These are phyloP conservation scores for Sapajus apella DNA, from an alignment of 2,113 vertebrate genomes.

Conservation along the genomic window DNA sequence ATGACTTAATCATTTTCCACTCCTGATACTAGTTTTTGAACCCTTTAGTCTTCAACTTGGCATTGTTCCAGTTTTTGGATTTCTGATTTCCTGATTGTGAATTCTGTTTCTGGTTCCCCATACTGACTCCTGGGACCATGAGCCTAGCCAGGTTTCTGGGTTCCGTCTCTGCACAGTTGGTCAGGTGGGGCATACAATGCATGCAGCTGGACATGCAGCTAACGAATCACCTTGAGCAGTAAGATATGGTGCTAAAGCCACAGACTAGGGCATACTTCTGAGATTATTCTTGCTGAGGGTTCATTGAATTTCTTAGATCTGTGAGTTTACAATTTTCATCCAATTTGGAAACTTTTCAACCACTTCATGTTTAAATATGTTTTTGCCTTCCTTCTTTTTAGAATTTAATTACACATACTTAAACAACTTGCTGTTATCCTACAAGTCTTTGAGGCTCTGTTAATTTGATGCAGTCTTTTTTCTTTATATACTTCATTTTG, in stretches of 20 bases:
- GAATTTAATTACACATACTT: neutral
- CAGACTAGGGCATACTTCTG: neutral
- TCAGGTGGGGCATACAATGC: neutral
- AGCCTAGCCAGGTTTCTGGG: neutral
- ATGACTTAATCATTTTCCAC: neutral
- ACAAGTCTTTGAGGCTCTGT: neutral
- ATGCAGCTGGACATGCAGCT: neutral
- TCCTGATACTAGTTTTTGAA: neutral
- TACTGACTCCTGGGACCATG: neutral
- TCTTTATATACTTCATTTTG: neutral
- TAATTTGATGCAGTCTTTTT: neutral
- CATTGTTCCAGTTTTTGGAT: neutral
- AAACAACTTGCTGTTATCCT: neutral
- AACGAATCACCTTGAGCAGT: neutral
- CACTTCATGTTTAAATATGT: neutral
- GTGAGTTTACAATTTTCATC: neutral
- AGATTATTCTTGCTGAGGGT: neutral
- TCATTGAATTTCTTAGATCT: neutral
- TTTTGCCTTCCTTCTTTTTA: neutral
- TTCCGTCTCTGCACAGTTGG: neutral
- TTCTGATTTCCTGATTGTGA: neutral
- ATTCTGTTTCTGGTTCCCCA: neutral
- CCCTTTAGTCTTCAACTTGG: neutral
- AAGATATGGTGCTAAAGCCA: neutral
- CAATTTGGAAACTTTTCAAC: neutral